Conservation (phyloP, 2,113 vertebrate species). For the Tamias sibiricus region DNA sequence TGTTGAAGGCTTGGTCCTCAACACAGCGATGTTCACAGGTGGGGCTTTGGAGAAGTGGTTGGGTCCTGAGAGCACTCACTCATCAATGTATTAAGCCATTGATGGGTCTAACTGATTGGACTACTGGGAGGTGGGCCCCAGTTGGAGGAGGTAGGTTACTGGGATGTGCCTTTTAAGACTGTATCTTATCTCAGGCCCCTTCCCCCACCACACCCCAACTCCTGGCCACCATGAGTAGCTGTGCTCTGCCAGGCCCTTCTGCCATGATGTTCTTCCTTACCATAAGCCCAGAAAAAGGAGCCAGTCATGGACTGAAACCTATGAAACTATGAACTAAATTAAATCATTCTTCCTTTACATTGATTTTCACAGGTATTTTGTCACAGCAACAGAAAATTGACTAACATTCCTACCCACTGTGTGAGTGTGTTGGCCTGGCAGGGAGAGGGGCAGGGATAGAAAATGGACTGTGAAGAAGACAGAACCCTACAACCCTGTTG, state of each 20-base stretch:
- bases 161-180: not conserved
- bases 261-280: not conserved
- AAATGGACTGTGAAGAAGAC: too few relatives aligned
- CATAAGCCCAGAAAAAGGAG: not conserved
- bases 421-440: too few relatives aligned
- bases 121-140: not conserved
- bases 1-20: not conserved
- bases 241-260: too few relatives aligned
- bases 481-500: not conserved
- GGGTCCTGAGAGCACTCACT: not conserved
- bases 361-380: not conserved
- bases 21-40: not conserved
- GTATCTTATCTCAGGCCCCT: not conserved
- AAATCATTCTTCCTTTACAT: not conserved
- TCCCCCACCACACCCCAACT: not conserved
- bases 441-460: rapidly evolving
- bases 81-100: too few relatives aligned
- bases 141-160: not conserved
- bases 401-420: not conserved
- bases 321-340: not conserved
- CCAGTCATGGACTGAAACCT: not conserved
- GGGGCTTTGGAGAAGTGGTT: not conserved
- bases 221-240: not conserved
- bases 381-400: not conserved
- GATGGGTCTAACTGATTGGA: not conserved